These are phyloP conservation scores for Ceyx erithaca DNA, from an alignment of 2,797 vertebrate genomes.

Conservation along the genomic window DNA sequence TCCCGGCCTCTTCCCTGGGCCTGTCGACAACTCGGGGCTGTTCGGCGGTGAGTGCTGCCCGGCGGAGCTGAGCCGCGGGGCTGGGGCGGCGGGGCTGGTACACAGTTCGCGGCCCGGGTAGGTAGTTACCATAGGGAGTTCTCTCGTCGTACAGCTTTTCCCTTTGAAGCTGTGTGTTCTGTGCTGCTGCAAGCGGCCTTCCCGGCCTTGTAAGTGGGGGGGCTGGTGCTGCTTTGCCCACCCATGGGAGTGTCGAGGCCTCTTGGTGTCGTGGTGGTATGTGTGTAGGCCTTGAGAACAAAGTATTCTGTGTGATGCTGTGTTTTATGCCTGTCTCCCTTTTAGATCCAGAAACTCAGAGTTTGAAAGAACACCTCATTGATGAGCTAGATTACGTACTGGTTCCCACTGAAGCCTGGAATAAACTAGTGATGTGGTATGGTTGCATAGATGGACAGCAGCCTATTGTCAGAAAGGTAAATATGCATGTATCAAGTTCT, in stretches of 20 bases:
- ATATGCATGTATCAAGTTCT: not conserved
- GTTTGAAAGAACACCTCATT: conserved; percentile 94
- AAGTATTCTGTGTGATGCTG: not conserved
- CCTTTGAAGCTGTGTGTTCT: not conserved
- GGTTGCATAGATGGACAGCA: conserved; percentile 89
- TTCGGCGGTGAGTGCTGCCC: conserved; percentile 85
- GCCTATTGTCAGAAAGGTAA: conserved; percentile 94
- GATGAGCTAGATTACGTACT: conserved; percentile 96
- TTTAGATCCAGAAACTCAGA: conserved; percentile 89
- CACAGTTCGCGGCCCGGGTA: not conserved
- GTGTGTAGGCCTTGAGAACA: not conserved
- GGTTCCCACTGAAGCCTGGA: conserved; percentile 93
- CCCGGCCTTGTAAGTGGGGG: rapidly evolving
- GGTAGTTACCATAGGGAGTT: rapidly evolving
- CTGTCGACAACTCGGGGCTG: conserved; percentile 94
- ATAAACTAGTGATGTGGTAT: conserved; percentile 92
- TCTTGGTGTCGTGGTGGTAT: rapidly evolving
- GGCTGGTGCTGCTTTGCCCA: rapidly evolving
- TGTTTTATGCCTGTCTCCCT: not conserved
- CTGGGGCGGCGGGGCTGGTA: not conserved
- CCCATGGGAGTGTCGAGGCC: rapidly evolving
- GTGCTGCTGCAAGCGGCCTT: rapidly evolving
- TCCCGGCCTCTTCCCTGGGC: conserved; percentile 90
- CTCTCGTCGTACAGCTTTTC: not conserved
- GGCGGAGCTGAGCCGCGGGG: not conserved